Base-by-base conservation (phyloP, 35 echinoderm and acorn worm species). In the Ophioderma brevispina region DNA sequence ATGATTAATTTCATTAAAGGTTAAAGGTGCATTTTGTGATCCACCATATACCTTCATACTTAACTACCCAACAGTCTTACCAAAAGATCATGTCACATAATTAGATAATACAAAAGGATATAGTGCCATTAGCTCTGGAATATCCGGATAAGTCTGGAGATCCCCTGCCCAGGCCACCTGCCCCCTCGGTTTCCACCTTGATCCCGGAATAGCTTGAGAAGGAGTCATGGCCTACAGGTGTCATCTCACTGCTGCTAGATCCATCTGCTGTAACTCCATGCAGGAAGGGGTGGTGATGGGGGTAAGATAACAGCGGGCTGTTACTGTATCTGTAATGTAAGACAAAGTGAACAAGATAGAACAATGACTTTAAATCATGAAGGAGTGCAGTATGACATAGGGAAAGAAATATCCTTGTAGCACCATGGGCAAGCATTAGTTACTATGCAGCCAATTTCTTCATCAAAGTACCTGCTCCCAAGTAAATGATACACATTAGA, bases 21-120 rank as follows among this genome's bases (percentile, higher is more conserved):
- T 52, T 52, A 8, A 52, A 52, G 8, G 46, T 52, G 21, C 46
- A 52, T 52, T 52, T 52, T 52, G 46, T 52, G 8, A 21, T 11
- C 46, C n/a, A n/a, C n/a, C n/a, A n/a, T n/a, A n/a, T n/a, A n/a
- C n/a, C n/a, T n/a, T n/a, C n/a, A n/a, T n/a, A n/a, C n/a, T n/a
- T n/a, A n/a, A n/a, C n/a, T n/a, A 52, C 46, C 21, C 46, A 52
- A 52, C 8, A 11, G 46, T 52, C 8, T 52, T 21, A 70, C 28
- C 28, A 25, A 30, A 70, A 25, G 59, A 70, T 25, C 21, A 52
- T 11, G 46, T 52, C 21, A 52, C 46, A 52, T 52, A 11, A 11
- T 11, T 11, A 11, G 46, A 52, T 11, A 52, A 11, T 11, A 38
- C 17, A 90, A 97, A 97, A 97, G 95, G 95, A 97, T 97, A 97